Conservation (phyloP, 2,888 invertebrate genomes). For the Cacoxenus indagator region DNA sequence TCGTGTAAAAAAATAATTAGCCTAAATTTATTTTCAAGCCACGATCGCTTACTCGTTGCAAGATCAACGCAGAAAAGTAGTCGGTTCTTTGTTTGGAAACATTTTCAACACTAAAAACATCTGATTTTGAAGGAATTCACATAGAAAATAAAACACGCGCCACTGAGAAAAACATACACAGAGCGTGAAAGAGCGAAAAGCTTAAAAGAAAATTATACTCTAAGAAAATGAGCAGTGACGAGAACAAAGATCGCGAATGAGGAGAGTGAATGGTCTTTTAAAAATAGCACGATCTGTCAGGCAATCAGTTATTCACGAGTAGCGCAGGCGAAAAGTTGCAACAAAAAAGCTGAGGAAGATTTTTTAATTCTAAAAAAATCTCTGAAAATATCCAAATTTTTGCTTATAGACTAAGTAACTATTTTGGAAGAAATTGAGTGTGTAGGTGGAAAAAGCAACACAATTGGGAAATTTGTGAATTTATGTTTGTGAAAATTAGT, state of each 20-base stretch:
- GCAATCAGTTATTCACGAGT: constrained; percentile 68
- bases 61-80: not conserved
- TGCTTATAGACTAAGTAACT: not conserved
- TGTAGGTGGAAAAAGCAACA: too few species aligned
- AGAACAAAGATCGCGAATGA: not conserved
- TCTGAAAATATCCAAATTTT: not conserved
- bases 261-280: constrained; percentile 44
- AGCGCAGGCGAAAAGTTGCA: constrained; percentile 63
- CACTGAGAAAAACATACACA: not conserved
- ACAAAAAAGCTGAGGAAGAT: constrained; percentile 33
- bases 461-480: too few species aligned
- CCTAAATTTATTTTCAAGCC: too few species aligned
- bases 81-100: not conserved
- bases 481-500: too few species aligned
- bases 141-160: constrained; percentile 7
- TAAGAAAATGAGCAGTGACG: not conserved
- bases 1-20: too few species aligned
- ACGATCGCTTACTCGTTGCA: too few species aligned
- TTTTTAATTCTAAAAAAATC: not conserved
- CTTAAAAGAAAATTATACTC: not conserved
- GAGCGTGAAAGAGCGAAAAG: constrained; percentile 4
- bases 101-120: constrained; percentile 4
- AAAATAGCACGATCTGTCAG: constrained; percentile 62
- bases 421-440: too few species aligned
- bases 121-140: not conserved